Base-by-base conservation (phyloP, 2,888 invertebrate species). In the Abrostola tripartita region DNA sequence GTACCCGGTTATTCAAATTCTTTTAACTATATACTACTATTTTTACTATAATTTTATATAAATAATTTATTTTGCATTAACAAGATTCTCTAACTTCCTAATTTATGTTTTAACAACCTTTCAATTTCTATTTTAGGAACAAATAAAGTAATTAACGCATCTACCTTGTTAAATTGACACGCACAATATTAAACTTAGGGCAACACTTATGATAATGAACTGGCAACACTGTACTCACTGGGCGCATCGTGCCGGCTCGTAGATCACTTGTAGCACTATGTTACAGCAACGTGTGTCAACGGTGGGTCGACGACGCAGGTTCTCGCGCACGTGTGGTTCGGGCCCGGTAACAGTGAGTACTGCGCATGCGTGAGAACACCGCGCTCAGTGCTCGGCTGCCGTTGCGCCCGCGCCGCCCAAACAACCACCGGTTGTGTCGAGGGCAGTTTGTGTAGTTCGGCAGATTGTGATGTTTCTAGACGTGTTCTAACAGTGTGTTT, bases 171-270 rank as follows among this genome's bases (percentile, higher is more conserved):
- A 59, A 41, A 37, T 52, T 65, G 62, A 67, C 67, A n/a, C 56
- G 63, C 63, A 61, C 70, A 52, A 49, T 37, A 67, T 65, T 37
- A 66, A 35, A 62, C 24, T 24, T 24, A 24, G 24, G 24, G 44
- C 8, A 47, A 12, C 44, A 47, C 44, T 47, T 6, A 47, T 41
- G 9, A 5, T 1, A 9, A 47, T 47, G 14, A 24, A 24, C 44
- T 47, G 55, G 52, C 56, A 65, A 42, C 68, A 78, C 81, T 64
- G 67, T 55, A 94, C 93, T 91, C 86, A 93, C 93, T 85, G 84
- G 84, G 83, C 89, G 90, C 92, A 93, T 93, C 78, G 74, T 92
- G 91, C 83, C 83, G 82, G 81, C 78, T 85, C 78, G 79, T 75
- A 60, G 76, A 65, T 75, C 82, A 79, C 82, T 76, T 67, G 77